Conservation (phyloP, 2,113 vertebrate genomes). For the Rhinolophus sinicus region DNA sequence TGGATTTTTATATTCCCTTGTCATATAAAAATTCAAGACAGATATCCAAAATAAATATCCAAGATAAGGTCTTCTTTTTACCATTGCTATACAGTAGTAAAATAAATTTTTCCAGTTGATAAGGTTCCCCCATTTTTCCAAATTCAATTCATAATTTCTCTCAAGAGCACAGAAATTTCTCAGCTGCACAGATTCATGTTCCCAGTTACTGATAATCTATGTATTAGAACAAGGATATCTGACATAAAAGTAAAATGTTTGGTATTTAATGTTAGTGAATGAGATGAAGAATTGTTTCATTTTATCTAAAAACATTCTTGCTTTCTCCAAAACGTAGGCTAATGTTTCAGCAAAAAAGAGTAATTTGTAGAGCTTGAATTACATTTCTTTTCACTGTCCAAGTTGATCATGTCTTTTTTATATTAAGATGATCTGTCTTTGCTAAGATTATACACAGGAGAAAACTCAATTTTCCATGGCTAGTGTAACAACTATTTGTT, state of each 20-base stretch:
- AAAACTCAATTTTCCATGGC: not conserved
- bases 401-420: not conserved
- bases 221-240: not conserved
- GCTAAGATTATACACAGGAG: not conserved
- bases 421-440: not conserved
- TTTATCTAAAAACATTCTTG: constrained; percentile 39
- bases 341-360: not conserved
- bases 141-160: constrained; percentile 26
- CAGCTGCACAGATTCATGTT: not conserved
- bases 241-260: constrained; percentile 34
- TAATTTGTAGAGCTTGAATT: constrained; percentile 47
- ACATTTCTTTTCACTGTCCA: not conserved
- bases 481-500: not conserved
- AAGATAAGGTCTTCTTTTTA: not conserved
- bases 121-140: not conserved
- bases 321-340: not conserved
- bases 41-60: constrained; percentile 20
- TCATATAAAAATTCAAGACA: constrained; percentile 40
- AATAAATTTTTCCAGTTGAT: constrained; percentile 7
- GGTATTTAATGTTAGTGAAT: constrained; percentile 34
- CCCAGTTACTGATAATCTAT: not conserved
- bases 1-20: not conserved
- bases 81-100: not conserved
- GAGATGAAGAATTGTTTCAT: not conserved
- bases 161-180: constrained; percentile 27